Evolutionary conservation across 2,113 vertebrate species (phyloP), one percentile per base, ranked within the genome.

Genomic region (Sinosuthora webbiana): DNA sequence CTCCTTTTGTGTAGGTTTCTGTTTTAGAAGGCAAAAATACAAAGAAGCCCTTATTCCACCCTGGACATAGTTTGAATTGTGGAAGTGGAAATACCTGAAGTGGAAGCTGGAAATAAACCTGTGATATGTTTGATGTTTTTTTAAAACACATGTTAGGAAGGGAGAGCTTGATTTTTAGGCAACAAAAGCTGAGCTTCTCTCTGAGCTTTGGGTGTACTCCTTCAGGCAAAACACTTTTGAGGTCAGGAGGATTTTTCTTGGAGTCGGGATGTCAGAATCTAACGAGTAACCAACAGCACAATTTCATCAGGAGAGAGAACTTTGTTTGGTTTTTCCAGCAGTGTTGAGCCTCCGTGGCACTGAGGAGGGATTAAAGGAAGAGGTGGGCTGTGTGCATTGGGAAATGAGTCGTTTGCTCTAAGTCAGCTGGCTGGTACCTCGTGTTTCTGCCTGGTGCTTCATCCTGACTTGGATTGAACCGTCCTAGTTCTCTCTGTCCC

Each of bases 1-100:
- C 73, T 78, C 74, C 60, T 79, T 70, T 68, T 91, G 39, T 89
- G 94, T 78, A 80, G 70, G 28, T 90, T 96, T 95, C 67, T 69
- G 96, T 95, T 56, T 64, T 76, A 79, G 82, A 94, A 88, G 88
- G 73, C 65, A 63, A 87, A 91, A 92, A 73, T 71, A 31, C 70
- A 64, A 65, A 65, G 56, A 6, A 0, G 2, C 20, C 7, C 37
- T 47, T 18, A 33, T 31, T 68, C 15, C 1, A 3, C 41, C 71
- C 22, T 53, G 70, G 47, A 57, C 44, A 6, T 63, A 73, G 39
- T 80, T 94, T 92, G 59, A 37, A 50, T 88, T 87, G 87, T 94
- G 80, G 70, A 97, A 60, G 25, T 79, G 52, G 77, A 89, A 97
- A 70, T 89, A 80, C 63, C 85, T 86, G 74, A 90, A 93, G 79